A percentile compares a stretch with the other conserved stretches of the same genome.
Evolutionary conservation across 2,797 vertebrate genomes (phyloP).

Genomic region (Melopsittacus undulatus): DNA sequence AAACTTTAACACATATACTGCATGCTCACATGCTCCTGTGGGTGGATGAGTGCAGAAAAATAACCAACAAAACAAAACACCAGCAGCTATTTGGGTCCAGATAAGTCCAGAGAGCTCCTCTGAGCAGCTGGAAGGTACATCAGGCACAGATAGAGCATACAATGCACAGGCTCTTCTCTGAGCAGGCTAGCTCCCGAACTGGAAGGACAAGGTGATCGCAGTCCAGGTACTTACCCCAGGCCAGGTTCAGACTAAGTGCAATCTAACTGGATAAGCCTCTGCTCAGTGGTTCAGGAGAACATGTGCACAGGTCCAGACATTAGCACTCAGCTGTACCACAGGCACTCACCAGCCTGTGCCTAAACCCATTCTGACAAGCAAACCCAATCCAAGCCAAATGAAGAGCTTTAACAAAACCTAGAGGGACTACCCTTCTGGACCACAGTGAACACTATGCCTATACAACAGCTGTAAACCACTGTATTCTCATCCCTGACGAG

Average conservation of each 20-base stretch:
- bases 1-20: background rate
- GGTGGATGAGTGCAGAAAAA: background rate
- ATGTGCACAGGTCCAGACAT: fast-evolving
- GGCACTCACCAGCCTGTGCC: background rate
- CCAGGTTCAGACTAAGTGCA: background rate
- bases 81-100: background rate
- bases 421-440: background rate
- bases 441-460: fast-evolving
- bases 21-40: fast-evolving
- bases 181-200: background rate
- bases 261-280: background rate
- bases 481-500: background rate
- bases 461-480: background rate
- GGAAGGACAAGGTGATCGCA: background rate
- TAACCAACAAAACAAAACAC: background rate
- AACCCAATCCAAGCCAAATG: background rate
- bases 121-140: background rate
- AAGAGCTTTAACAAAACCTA: background rate
- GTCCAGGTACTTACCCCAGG: background rate
- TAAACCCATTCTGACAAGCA: background rate
- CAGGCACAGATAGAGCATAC: background rate
- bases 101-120: background rate
- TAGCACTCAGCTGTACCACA: fast-evolving
- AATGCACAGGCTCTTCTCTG: background rate
- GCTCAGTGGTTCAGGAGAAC: background rate